phyloP scores from a whole-genome alignment of 2,888 invertebrate species.

The Mycalesis mineus region DNA sequence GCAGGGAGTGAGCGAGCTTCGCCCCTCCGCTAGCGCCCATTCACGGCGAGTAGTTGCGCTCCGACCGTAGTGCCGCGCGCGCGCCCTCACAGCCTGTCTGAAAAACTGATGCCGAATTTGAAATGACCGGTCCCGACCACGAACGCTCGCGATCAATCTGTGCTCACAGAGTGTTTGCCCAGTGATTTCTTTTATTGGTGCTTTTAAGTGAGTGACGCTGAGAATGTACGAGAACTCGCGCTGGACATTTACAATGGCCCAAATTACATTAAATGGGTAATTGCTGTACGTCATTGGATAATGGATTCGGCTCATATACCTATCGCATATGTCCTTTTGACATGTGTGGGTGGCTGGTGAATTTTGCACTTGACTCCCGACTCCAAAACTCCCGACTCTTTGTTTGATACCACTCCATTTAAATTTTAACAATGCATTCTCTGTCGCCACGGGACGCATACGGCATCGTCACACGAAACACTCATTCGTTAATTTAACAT shows the following conservation, averaged over 20 bases:
- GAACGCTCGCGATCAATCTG: slow-evolving; percentile 53
- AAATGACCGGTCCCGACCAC: slow-evolving; percentile 62
- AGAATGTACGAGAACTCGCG: slow-evolving; percentile 63
- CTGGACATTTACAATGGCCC: slow-evolving; percentile 71
- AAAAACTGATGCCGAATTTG: slow-evolving; percentile 45
- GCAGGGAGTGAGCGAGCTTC: slow-evolving; percentile 71
- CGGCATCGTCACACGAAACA: slow-evolving; percentile 45
- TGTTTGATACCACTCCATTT: slow-evolving; percentile 61
- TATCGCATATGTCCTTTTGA: slow-evolving; percentile 58
- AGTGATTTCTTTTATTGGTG: slow-evolving; percentile 71
- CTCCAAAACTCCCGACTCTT: slow-evolving; percentile 58
- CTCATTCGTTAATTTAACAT: slow-evolving; percentile 1
- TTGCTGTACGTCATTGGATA: slow-evolving; percentile 77
- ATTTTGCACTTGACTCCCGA: slow-evolving; percentile 70
- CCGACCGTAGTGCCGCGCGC: slow-evolving; percentile 73
- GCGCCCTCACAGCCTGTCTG: slow-evolving; percentile 55
- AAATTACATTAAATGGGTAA: slow-evolving; percentile 78
- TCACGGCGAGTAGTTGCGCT: slow-evolving; percentile 70
- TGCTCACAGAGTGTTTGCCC: slow-evolving; percentile 58
- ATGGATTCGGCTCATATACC: slow-evolving; percentile 71
- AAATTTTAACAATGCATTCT: slow-evolving; percentile 60
- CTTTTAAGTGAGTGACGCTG: slow-evolving; percentile 71
- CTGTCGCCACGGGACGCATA: slow-evolving; percentile 63
- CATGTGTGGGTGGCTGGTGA: slow-evolving; percentile 60
- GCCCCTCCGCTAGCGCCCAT: slow-evolving; percentile 74